Conservation (phyloP, 2,888 invertebrate species). For the Lochmaea capreae region DNA sequence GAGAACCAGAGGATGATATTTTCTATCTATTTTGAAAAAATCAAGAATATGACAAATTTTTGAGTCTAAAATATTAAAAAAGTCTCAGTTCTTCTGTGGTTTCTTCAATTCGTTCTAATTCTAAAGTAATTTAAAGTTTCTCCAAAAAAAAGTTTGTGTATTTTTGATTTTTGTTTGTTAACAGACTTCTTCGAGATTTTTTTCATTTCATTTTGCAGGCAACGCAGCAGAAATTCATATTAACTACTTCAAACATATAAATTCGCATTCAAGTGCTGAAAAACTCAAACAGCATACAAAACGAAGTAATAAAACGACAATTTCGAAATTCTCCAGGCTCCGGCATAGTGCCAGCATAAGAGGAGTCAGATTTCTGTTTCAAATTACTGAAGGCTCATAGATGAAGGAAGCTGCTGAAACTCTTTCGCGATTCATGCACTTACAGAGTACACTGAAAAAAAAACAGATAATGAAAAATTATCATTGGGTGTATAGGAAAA, state of each 20-base stretch:
- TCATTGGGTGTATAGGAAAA: too few species aligned
- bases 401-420: constrained; percentile 23
- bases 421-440: constrained; percentile 23
- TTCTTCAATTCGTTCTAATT: too few species aligned
- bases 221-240: constrained; percentile 29
- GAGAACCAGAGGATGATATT: too few species aligned
- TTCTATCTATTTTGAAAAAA: too few species aligned
- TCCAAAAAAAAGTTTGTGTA: background rate
- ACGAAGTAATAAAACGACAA: constrained; percentile 57
- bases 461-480: too few species aligned
- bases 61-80: too few species aligned
- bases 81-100: too few species aligned
- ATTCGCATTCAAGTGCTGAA: constrained; percentile 28
- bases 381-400: constrained; percentile 44
- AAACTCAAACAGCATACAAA: constrained; percentile 33
- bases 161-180: background rate
- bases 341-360: constrained; percentile 50
- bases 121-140: too few species aligned
- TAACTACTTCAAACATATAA: constrained; percentile 29
- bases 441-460: constrained; percentile 5
- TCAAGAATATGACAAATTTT: too few species aligned
- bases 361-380: constrained; percentile 49
- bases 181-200: background rate
- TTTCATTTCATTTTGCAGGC: constrained; percentile 17
- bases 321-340: constrained; percentile 53